Evolutionary conservation across 2,888 invertebrate species (phyloP), one percentile per base, ranked within the genome.

Genomic region (Drosophila setosimentum): DNA sequence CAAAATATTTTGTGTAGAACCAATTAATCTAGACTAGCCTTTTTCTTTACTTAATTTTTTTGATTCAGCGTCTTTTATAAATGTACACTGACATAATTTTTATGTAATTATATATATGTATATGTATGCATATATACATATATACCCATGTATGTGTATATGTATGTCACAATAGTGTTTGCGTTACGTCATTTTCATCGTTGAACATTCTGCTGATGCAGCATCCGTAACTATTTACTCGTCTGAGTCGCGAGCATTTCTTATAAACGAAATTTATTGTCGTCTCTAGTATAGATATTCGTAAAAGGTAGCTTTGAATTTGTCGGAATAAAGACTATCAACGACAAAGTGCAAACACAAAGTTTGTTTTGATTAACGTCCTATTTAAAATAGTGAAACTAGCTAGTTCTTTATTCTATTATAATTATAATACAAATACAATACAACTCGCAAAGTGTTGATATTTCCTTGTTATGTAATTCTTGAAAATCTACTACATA

Each of bases 121-220:
- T n/a, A n/a, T n/a, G n/a, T n/a, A 48, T 16, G 3, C 13, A 40
- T 42, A 2, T 24, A 8, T 16, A 7, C 7, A 21, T 45, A 29
- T 35, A 13, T 18, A 3, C 13, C 18, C 30, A 7, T 27, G 32
- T 49, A 11, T n/a, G 16, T 50, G 13, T 55, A 45, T 48, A 37
- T 42, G 13, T 16, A 29, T 27, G 35, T 58, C 29, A 63, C 57
- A 63, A 58, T 66, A 45, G 27, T 51, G 49, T 58, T 61, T 35
- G 65, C 13, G 66, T 80, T 71, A 79, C 79, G 76, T 82, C 82
- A 79, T 79, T 35, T 45, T 35, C 58, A 70, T 62, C 49, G 65
- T 66, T 78, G 50, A 69, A 57, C 49, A 61, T 62, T 59, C 8
- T 27, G 60, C 45, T 60, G 66, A 37, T 24, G 45, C 21, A 45